A percentile compares a stretch with the other conserved stretches of the same genome.
phyloP scores from a whole-genome alignment of 2,797 vertebrate species.

The Melanotaenia maccullochi region DNA sequence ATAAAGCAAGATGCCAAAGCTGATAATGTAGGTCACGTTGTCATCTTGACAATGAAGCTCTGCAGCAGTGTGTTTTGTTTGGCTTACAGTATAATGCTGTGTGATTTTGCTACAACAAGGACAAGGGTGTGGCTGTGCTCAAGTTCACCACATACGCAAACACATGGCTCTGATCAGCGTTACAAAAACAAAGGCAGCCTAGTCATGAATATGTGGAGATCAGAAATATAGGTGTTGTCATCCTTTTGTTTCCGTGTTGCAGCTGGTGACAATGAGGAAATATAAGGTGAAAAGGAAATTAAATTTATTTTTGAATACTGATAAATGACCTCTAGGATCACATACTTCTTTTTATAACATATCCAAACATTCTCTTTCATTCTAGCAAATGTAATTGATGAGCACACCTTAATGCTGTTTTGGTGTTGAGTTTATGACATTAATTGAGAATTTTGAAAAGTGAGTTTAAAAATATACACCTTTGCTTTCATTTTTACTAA shows the following conservation, averaged over 20 bases:
- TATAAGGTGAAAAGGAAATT: not conserved
- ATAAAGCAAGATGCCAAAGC: constrained; percentile 10
- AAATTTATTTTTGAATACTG: constrained; percentile 11
- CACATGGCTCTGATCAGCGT: not conserved
- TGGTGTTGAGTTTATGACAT: too few species aligned
- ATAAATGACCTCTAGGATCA: not conserved
- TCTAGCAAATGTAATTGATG: too few species aligned
- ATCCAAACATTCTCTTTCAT: too few species aligned
- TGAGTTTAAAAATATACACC: too few species aligned
- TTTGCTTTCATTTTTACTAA: not conserved
- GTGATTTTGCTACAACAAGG: constrained; percentile 58
- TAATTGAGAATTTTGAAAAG: too few species aligned
- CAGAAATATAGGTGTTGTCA: not conserved
- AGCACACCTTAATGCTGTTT: too few species aligned
- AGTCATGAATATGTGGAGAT: constrained; percentile 41
- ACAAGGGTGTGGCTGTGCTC: constrained; percentile 49
- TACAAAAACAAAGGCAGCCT: not conserved
- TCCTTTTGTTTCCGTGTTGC: constrained; percentile 3
- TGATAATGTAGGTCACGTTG: constrained; percentile 22
- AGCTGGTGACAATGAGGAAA: constrained; percentile 18
- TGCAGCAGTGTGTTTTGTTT: constrained; percentile 48
- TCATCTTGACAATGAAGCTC: constrained; percentile 25
- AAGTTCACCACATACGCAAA: constrained; percentile 13
- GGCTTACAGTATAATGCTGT: constrained; percentile 38
- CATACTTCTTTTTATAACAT: too few species aligned